Evolutionary conservation across 1,140 invertebrate genomes (phyloP), one percentile per base, ranked within the genome.

Genomic region (Bombyx mori): DNA sequence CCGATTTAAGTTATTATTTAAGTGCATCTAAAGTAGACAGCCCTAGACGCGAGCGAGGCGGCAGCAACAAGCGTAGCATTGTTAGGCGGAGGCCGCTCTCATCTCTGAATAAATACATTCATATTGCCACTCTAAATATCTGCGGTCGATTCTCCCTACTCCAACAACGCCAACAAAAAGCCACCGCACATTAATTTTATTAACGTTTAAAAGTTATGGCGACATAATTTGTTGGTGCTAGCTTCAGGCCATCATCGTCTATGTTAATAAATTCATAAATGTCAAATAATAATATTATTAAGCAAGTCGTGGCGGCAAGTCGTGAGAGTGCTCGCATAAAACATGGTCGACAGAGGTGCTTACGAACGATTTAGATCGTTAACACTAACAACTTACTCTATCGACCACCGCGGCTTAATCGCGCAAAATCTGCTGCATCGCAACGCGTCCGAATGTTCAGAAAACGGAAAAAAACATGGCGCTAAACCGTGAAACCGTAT

Each of bases 51-150:
- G 56, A 60, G 57, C 60, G 65, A 64, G 62, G 69, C 72, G 66
- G 73, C 69, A 63, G 64, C 77, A 77, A 84, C 83, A 86, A 84
- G 77, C 83, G 73, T 78, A 79, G 79, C 81, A 86, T 86, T 86
- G 83, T 86, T 86, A 83, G 75, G 65, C 68, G 61, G 66, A 73
- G 77, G 73, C 76, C 77, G 75, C 75, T 77, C 79, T 74, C 67
- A 75, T 67, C 72, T 65, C 77, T 81, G 81, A 82, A 86, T 86
- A 86, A 86, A 86, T 86, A 86, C 81, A 86, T 86, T 84, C 81
- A 84, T 86, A 86, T 84, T 79, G 83, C 77, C 83, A 84, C 83
- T 81, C 75, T 76, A 82, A 80, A 86, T 81, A 82, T 82, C 73
- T 69, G 66, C 69, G 70, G 76, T 70, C 67, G 65, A 75, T 72